Percentiles rank a stretch among this genome's conserved stretches.
Evolutionary conservation across 1,140 invertebrate genomes (phyloP).

Genomic region (Gonatopus flavifemur): DNA sequence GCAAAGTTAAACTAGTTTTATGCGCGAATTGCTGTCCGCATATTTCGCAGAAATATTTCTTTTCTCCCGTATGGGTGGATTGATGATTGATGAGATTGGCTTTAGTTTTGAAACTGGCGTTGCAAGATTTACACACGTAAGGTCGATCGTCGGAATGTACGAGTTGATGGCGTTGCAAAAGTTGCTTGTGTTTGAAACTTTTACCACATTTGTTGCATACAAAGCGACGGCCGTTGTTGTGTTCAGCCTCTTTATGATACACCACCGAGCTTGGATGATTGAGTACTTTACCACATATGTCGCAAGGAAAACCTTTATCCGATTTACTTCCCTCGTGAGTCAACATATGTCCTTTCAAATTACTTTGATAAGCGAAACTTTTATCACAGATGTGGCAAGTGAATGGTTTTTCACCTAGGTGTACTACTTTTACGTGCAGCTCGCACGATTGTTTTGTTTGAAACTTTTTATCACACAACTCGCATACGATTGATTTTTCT

Average conservation of each 20-base stretch:
- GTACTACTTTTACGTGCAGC: constrained; percentile 61
- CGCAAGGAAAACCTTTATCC: constrained; percentile 63
- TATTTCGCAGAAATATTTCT: constrained; percentile 72
- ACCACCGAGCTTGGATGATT: constrained; percentile 67
- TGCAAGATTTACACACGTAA: constrained; percentile 64
- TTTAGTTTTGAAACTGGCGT: constrained; percentile 70
- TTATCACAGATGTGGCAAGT: constrained; percentile 62
- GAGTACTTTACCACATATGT: constrained; percentile 70
- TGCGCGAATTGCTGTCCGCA: constrained; percentile 77
- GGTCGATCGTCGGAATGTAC: constrained; percentile 70
- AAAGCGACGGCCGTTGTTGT: constrained; percentile 66
- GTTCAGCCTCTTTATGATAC: constrained; percentile 72
- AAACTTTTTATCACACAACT: constrained; percentile 62
- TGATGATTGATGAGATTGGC: constrained; percentile 72
- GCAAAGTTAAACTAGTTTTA: constrained; percentile 71
- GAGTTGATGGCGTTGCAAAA: constrained; percentile 69
- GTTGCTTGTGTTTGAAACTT: constrained; percentile 70
- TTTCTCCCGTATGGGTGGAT: constrained; percentile 69
- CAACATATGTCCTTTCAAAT: constrained; percentile 61
- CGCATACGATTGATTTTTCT: constrained; percentile 51
- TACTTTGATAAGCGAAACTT: constrained; percentile 61
- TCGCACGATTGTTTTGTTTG: constrained; percentile 61
- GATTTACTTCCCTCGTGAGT: constrained; percentile 55
- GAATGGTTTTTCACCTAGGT: constrained; percentile 60
- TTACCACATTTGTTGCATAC: constrained; percentile 72